Base-by-base conservation (phyloP, 2,888 invertebrate species). In the Erebia epiphron region DNA sequence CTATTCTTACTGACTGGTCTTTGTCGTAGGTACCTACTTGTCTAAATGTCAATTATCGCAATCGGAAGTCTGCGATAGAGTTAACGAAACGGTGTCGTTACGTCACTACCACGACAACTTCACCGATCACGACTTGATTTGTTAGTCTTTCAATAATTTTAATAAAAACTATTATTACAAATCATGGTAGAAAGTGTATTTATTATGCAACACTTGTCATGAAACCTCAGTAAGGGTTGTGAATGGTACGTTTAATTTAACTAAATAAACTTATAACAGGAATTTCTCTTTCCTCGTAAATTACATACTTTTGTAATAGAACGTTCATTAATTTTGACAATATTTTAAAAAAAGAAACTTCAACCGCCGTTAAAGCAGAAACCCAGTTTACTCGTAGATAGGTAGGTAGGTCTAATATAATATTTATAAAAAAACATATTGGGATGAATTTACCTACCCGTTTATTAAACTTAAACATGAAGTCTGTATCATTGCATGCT, bases 81-180 rank as follows among this genome's bases (percentile, higher is more conserved):
- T 75, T 81, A 82, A 79, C 80, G 80, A 79, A 75, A 77, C 71
- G 46, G 14, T 49, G 65, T 52, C 64, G 80, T 86, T 84, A 83
- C 79, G 77, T 84, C 82, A 84, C 79, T 75, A 77, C 74, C 62
- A 64, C 68, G 67, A 71, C 69, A 70, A 69, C 68, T 41, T 16
- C 16, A 67, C 58, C 69, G 69, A 69, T 73, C 71, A 71, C 67
- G 67, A 69, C 49, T 67, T 67, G 18, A 69, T 69, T 71, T 67
- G 71, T 67, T 63, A 64, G 54, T 69, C 69, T 67, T 73, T 69
- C 71, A 68, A 69, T 71, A 71, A 56, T 69, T 71, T 73, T 65
- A 70, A 64, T 64, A 58, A 69, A 69, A 62, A 69, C n/a, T 63
- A 41, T 35, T 35, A 35, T 7, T 67, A 67, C 63, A 41, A 35